These are phyloP conservation scores for Cotesia glomerata DNA, from an alignment of 1,140 invertebrate species.

Conservation along the genomic window DNA sequence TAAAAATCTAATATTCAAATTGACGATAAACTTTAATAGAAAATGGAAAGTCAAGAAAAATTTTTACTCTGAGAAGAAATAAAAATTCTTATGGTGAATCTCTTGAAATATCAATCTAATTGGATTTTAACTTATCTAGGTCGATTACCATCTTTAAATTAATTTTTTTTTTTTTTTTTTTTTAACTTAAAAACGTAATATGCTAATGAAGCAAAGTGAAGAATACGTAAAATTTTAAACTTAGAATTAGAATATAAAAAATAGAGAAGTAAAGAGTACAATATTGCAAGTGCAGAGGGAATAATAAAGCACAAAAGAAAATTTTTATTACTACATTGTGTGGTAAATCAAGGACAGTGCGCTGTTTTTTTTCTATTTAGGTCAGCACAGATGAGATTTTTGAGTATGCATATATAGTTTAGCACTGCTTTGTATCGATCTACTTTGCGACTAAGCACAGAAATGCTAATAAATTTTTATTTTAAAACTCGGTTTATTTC, in stretches of 20 bases:
- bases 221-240: neutral
- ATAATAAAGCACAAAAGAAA: neutral
- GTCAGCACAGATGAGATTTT: constrained; percentile 38
- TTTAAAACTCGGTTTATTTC: neutral
- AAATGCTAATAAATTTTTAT: neutral
- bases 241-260: no score
- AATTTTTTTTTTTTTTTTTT: no score
- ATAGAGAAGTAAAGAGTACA: neutral
- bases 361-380: constrained; percentile 17
- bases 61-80: neutral
- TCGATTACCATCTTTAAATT: neutral
- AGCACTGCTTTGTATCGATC: constrained; percentile 42
- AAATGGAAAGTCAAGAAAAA: no score
- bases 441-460: neutral
- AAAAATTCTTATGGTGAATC: neutral
- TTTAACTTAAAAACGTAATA: no score
- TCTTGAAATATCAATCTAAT: neutral
- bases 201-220: neutral
- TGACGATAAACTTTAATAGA: no score
- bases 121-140: neutral
- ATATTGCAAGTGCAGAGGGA: neutral
- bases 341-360: neutral
- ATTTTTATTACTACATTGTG: neutral
- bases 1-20: no score
- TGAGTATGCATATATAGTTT: constrained; percentile 24